Evolutionary conservation across 2,888 invertebrate genomes (phyloP), one percentile per base, ranked within the genome.

Genomic region (Agrotis clavis): DNA sequence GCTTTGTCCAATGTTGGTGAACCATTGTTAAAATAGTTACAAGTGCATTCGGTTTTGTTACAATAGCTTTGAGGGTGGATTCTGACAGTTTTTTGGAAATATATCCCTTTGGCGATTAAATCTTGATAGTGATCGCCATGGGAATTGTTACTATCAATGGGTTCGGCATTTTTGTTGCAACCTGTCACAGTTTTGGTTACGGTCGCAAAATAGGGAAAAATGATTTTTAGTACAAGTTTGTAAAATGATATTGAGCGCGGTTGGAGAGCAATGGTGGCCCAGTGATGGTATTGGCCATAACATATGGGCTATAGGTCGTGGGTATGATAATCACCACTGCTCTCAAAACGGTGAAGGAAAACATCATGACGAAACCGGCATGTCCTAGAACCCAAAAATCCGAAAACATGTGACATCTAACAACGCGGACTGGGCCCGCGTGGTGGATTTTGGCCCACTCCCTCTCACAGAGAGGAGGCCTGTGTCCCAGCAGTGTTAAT

Each of bases 41-140:
- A 85, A 85, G 85, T 85, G 84, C 74, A 69, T 82, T 71, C 14
- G 66, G 65, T 75, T 67, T 62, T 1, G 69, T 41, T 74, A 82
- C 82, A 80, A 82, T 71, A 66, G 71, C 53, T 25, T 47, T 59
- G 74, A 47, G 69, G 82, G 77, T 19, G 73, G 60, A 50, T 54
- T 69, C 56, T 71, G 56, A 62, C 48, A 48, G 9, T 69, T 71
- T 84, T 81, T 77, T 81, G 71, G 67, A 69, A 83, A 81, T n/a
- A 30, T 69, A 74, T 80, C 82, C 80, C 76, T 79, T 57, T 64
- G 14, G n/a, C 60, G 80, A 80, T 80, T 56, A 71, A 54, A 71
- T 75, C 80, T 4, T 21, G 80, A 80, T 67, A 79, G 30, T 64
- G 56, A 80, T 79, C 78, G 45, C 48, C 81, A 79, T 79, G 81